Percentiles rank a stretch among this genome's conserved stretches.
Conservation (phyloP, 2,888 invertebrate genomes). For the Dorcus hopei region DNA sequence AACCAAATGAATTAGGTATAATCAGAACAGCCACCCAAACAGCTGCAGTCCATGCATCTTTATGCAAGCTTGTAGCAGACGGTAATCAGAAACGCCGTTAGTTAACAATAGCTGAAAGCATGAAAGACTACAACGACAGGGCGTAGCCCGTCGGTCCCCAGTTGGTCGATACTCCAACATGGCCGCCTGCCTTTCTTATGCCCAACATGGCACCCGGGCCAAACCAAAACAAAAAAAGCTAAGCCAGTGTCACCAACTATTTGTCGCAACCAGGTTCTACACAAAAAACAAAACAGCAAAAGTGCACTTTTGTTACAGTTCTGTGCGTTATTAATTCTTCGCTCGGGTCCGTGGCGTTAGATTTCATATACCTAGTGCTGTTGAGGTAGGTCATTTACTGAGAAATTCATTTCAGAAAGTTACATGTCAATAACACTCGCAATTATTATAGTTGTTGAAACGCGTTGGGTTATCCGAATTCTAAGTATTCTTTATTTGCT, state of each 20-base stretch:
- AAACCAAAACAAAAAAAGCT: conserved; percentile 34
- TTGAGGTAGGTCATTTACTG: conserved; percentile 28
- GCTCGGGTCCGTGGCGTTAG: conserved; percentile 19
- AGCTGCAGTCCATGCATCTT: conserved; percentile 10
- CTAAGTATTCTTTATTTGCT: too few species aligned
- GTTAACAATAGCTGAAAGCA: conserved; percentile 26
- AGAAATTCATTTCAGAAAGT: too few species aligned
- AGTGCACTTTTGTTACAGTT: conserved; percentile 15
- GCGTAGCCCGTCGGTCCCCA: conserved; percentile 44
- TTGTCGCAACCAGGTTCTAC: conserved; percentile 32
- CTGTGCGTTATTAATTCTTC: conserved; percentile 26
- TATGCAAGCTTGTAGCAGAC: conserved; percentile 12
- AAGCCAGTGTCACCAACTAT: conserved; percentile 43
- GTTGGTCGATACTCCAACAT: conserved; percentile 49
- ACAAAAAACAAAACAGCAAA: conserved; percentile 17
- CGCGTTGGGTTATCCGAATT: too few species aligned
- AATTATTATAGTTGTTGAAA: too few species aligned
- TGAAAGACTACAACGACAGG: conserved; percentile 38
- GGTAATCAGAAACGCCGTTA: conserved; percentile 17
- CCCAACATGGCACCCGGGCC: conserved; percentile 42
- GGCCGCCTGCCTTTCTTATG: conserved; percentile 41
- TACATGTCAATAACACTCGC: too few species aligned
- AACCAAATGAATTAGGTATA: conserved; percentile 6
- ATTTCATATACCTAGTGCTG: conserved; percentile 21
- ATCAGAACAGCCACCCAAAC: conserved; percentile 10